Base-by-base conservation (phyloP, 2,113 vertebrate species). In the Felis chaus region DNA sequence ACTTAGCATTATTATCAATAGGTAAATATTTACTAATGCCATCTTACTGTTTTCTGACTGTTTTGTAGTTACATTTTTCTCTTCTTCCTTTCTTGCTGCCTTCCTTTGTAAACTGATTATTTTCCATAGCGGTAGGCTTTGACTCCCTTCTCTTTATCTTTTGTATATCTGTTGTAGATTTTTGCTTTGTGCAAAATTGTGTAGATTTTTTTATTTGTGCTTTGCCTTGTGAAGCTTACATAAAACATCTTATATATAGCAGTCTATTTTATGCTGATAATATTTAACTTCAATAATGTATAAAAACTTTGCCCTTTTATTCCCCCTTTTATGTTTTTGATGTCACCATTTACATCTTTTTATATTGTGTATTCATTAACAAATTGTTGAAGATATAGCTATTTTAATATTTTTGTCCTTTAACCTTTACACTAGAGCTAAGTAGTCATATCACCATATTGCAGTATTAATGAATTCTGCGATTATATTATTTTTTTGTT, bases 361-460 rank as follows among this genome's bases (percentile, higher is more conserved):
- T 83, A 83, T 66, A 66, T 53, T 83, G 68, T 83, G 19, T 73
- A 53, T 89, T 57, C 78, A 76, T 90, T 90, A 95, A 89, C 68
- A 83, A 74, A 55, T 4, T 66, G 14, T 45, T 55, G 68, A 95
- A 66, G n/a, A n/a, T 74, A 65, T 21, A 76, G 19, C n/a, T 95
- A 33, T 74, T 76, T 66, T 55, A 89, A 74, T 41, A 90, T 25
- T 55, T 89, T 55, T 66, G 25, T 66, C 69, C 31, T 95, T 29
- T n/a, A 65, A 89, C 21, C 48, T 90, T 65, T 76, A 66, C 16
- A 29, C n/a, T 55, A 73, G 78, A 71, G 14, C 36, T 36, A 83
- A 83, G 79, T 89, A 83, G 69, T 83, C 55, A 83, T 9, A 53
- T 74, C 78, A 83, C 27, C 27, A 41, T 94, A 55, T 66, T 83